Base-by-base conservation (phyloP, 1,140 invertebrate species). In the Panulirus ornatus region DNA sequence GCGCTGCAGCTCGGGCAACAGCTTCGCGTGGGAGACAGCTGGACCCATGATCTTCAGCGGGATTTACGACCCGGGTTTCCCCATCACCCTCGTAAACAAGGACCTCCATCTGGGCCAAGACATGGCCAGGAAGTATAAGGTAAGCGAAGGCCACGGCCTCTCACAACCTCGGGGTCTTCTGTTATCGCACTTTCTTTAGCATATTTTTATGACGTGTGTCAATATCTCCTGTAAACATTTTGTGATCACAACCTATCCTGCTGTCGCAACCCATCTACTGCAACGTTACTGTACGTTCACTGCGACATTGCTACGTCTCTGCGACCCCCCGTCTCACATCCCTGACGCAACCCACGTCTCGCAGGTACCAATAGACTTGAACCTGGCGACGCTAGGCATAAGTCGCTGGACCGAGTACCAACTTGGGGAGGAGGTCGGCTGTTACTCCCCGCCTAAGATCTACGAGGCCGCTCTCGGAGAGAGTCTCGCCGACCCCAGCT, bases 91-190 rank as follows among this genome's bases (percentile, higher is more conserved):
- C 16, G 81, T 88, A 22, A 92, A 88, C 54, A 93, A 93, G 81
- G 92, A 93, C 47, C 81, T 92, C 6, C 92, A 93, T 42, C 88
- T 93, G 2, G 92, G 92, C n/a, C 92, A 92, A 38, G 92, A 93
- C 63, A 92, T 93, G 91, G 92, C 92, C n/a, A 90, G 88, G 81
- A 92, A 92, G 51, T 91, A 79, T 36, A 86, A 89, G 83, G 92
- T 93, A 44, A 89, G 76, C n/a, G n/a, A n/a, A n/a, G n/a, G n/a
- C n/a, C n/a, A 44, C n/a, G n/a, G n/a, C n/a, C n/a, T n/a, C n/a
- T n/a, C n/a, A n/a, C n/a, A n/a, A n/a, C n/a, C n/a, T n/a, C n/a
- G n/a, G n/a, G n/a, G n/a, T n/a, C n/a, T n/a, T n/a, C n/a, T n/a
- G n/a, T n/a, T n/a, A n/a, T n/a, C n/a, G n/a, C n/a, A n/a, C n/a